Base-by-base conservation (phyloP, 2,113 vertebrate species). In the Tragelaphus imberbis region DNA sequence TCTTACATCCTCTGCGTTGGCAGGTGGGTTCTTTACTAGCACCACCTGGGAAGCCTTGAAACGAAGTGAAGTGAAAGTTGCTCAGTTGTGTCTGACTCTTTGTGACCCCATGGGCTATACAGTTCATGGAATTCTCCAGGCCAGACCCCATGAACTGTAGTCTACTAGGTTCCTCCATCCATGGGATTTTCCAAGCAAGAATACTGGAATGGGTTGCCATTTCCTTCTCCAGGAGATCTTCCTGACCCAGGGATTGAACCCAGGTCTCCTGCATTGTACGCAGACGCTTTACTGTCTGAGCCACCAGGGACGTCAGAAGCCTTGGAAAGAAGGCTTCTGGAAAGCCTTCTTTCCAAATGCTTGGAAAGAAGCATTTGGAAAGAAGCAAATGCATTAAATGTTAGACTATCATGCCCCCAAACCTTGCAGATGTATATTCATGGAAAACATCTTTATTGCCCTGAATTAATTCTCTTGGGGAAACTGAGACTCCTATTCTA, bases 301-400 rank as follows among this genome's bases (percentile, higher is more conserved):
- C 33, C 15, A 17, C 30, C 63, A 68, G 63, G 63, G 33, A 68
- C n/a, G 16, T 68, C n/a, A 71, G 19, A 40, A 71, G n/a, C 19
- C 68, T 40, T 40, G 63, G 44, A 86, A 91, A 81, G 84, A 97
- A 84, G 13, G 40, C 40, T 40, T 40, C 40, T 40, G 40, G 40
- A 40, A 40, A 40, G 40, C 40, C 40, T 40, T n/a, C 40, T 40
- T 40, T 40, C 40, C 40, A 40, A 40, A 40, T 40, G 40, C 40
- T 40, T 40, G 40, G 40, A 40, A 44, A 44, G 44, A 44, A 44
- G 44, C 44, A 44, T 44, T 40, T 40, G 63, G 44, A 86, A 91
- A 81, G 84, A 97, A 84, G 13, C 5, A 94, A 89, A 61, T 63
- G 82, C 10, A 33, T 88, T 79, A 49, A 51, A 56, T 84, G 36